These are phyloP conservation scores for Sinocyclocheilus maitianheensis DNA, from an alignment of 2,113 vertebrate species.

Conservation along the genomic window DNA sequence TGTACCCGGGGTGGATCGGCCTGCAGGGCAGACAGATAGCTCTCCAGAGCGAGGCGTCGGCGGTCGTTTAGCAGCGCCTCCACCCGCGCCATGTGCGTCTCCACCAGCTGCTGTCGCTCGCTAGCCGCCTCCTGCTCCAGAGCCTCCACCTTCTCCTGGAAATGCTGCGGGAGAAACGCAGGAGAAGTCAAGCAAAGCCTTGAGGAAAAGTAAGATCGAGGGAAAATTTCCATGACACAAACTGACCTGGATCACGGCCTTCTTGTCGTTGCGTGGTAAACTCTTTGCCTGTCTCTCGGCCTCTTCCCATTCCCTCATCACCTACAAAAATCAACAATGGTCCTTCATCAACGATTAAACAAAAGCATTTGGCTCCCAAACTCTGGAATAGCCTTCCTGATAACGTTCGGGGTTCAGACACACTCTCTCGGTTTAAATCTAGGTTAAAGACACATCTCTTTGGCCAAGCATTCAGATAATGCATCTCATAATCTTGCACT, in stretches of 20 bases:
- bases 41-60: constrained; percentile 92
- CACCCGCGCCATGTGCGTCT: constrained; percentile 97
- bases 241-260: constrained; percentile 94
- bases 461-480: too few relatives aligned
- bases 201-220: neutral
- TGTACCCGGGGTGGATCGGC: constrained; percentile 67
- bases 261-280: constrained; percentile 94
- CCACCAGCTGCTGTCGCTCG: constrained; percentile 94
- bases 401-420: too few relatives aligned
- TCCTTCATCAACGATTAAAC: neutral
- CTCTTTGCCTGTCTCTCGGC: constrained; percentile 95
- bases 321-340: constrained; percentile 69
- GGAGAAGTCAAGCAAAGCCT: neutral
- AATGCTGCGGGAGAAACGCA: constrained; percentile 77
- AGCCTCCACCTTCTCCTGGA: constrained; percentile 97
- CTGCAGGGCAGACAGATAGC: constrained; percentile 93
- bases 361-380: too few relatives aligned
- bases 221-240: too few relatives aligned
- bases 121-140: constrained; percentile 96
- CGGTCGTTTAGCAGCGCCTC: constrained; percentile 96
- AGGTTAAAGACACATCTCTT: too few relatives aligned
- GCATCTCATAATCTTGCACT: too few relatives aligned
- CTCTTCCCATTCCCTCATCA: constrained; percentile 99
- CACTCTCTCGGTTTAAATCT: too few relatives aligned
- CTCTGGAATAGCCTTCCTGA: too few relatives aligned